phyloP scores from a whole-genome alignment of 2,797 vertebrate species.

The Leuciscus waleckii region DNA sequence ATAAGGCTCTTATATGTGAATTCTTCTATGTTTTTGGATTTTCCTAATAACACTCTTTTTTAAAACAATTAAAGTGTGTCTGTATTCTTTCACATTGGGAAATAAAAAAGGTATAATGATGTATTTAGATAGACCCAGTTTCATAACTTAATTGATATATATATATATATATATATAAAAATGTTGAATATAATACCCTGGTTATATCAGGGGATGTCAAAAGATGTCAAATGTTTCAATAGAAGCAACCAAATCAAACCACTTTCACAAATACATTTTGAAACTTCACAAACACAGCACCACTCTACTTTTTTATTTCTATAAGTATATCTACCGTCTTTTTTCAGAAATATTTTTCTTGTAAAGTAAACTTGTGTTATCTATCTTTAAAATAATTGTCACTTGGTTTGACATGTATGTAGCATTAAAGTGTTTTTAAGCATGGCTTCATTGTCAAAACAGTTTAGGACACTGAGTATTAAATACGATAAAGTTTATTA shows the following conservation, averaged over 20 bases:
- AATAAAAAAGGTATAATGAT: too few relatives aligned
- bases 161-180: too few relatives aligned
- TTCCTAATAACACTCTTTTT: constrained; percentile 69
- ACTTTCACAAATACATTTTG: too few relatives aligned
- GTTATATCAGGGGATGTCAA: too few relatives aligned
- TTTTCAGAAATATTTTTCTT: not conserved
- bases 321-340: not conserved
- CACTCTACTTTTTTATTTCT: too few relatives aligned
- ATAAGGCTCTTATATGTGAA: constrained; percentile 67
- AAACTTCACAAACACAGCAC: too few relatives aligned
- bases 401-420: not conserved
- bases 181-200: too few relatives aligned
- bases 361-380: not conserved
- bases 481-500: not conserved
- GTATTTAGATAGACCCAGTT: too few relatives aligned
- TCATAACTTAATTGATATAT: too few relatives aligned
- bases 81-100: constrained; percentile 61
- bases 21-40: constrained; percentile 71
- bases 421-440: not conserved
- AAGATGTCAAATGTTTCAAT: too few relatives aligned
- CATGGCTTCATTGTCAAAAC: not conserved
- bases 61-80: constrained; percentile 66
- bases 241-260: too few relatives aligned
- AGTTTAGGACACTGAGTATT: not conserved
- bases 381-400: not conserved